These are phyloP conservation scores for Acronicta leporina DNA, from an alignment of 2,888 invertebrate species.

Conservation along the genomic window DNA sequence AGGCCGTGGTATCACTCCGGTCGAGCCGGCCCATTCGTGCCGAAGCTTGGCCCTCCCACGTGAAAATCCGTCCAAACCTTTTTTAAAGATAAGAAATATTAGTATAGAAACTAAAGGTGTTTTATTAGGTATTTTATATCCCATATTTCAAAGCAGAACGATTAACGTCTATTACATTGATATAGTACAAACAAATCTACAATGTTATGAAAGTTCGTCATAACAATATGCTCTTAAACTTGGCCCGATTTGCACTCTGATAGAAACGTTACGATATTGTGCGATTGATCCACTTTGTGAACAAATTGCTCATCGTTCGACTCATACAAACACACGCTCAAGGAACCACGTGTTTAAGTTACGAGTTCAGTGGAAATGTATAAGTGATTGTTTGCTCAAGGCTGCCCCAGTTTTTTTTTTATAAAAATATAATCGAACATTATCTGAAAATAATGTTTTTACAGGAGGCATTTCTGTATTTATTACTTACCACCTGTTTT, in stretches of 20 bases:
- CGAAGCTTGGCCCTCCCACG: too few species aligned
- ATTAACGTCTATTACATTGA: constrained; percentile 36
- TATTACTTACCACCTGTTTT: constrained; percentile 49
- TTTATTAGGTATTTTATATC: constrained; percentile 15
- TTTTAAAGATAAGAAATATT: not conserved
- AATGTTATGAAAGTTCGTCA: constrained; percentile 54
- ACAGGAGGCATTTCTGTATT: constrained; percentile 44
- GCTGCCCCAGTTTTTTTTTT: constrained; percentile 58
- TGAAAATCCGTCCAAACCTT: not conserved
- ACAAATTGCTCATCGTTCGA: constrained; percentile 46
- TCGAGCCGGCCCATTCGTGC: too few species aligned
- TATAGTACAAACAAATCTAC: constrained; percentile 45
- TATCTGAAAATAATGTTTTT: constrained; percentile 55
- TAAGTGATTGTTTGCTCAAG: constrained; percentile 58
- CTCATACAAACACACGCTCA: constrained; percentile 39
- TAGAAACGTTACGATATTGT: constrained; percentile 49
- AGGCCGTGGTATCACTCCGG: too few species aligned
- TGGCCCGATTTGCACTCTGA: constrained; percentile 50
- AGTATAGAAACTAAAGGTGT: constrained; percentile 15
- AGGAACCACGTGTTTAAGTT: constrained; percentile 53
- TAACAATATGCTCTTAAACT: constrained; percentile 56
- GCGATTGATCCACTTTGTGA: constrained; percentile 52
- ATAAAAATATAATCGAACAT: constrained; percentile 55
- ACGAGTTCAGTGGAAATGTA: constrained; percentile 53
- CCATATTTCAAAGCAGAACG: constrained; percentile 23